Percentiles rank a stretch among this genome's conserved stretches.
phyloP scores from a whole-genome alignment of 2,888 invertebrate genomes.

The Pyrgus malvae region DNA sequence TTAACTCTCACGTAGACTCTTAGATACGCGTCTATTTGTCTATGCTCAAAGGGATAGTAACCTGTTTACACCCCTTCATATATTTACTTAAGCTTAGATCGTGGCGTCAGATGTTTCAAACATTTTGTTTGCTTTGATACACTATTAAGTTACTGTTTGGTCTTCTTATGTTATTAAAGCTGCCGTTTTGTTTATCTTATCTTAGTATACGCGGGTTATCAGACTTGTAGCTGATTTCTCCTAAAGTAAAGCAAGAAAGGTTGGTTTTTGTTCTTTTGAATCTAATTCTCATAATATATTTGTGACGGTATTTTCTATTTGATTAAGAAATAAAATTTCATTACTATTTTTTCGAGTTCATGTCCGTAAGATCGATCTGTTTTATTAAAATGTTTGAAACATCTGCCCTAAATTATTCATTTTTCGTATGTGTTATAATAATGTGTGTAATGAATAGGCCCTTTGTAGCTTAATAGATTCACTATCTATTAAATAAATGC shows the following conservation, averaged over 20 bases:
- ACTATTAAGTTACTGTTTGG: background rate
- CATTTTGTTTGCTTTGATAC: slow-evolving; percentile 21
- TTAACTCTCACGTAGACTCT: slow-evolving; percentile 48
- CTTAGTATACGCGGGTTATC: background rate
- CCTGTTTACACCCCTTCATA: slow-evolving; percentile 54
- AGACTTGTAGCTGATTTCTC: background rate
- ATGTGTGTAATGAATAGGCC: background rate
- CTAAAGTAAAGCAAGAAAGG: no score
- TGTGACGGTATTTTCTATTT: background rate
- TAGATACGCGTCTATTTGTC: slow-evolving; percentile 56
- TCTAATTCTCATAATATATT: no score
- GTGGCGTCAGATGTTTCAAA: slow-evolving; percentile 23
- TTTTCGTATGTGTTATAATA: background rate
- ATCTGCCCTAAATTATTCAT: background rate
- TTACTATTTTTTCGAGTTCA: no score
- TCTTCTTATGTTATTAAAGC: slow-evolving; percentile 3
- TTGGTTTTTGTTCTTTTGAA: no score
- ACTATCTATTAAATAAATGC: background rate
- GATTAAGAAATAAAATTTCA: no score
- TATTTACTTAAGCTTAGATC: slow-evolving; percentile 38
- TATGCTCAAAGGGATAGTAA: slow-evolving; percentile 57
- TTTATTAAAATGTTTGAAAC: background rate
- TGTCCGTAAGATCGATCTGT: background rate
- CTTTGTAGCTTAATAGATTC: slow-evolving; percentile 7
- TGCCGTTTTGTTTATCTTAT: slow-evolving; percentile 12